These are phyloP conservation scores for Oeneis ivallda DNA, from an alignment of 2,888 invertebrate species.

Conservation along the genomic window DNA sequence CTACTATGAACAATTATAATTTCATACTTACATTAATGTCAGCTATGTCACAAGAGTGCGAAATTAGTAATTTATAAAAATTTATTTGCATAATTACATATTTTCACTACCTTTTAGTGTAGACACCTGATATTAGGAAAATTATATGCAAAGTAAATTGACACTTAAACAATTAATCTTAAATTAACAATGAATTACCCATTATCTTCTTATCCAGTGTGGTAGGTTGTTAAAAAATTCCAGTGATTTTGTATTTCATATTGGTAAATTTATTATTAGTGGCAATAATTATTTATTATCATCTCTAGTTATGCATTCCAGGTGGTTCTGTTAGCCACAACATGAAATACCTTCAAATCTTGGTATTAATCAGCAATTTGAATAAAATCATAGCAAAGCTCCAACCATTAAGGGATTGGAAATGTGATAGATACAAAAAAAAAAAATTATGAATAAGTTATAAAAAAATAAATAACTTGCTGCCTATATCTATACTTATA, in stretches of 20 bases:
- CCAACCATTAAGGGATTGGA: conserved; percentile 1
- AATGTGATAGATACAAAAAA: neutral
- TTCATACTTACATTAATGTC: neutral
- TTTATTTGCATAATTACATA: too few species aligned
- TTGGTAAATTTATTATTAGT: conserved; percentile 51
- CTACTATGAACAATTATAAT: conserved; percentile 22
- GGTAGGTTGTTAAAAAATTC: conserved; percentile 47
- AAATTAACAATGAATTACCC: conserved; percentile 1
- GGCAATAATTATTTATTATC: conserved; percentile 31
- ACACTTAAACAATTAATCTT: neutral
- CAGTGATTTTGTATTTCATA: conserved; percentile 60
- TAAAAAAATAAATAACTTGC: neutral
- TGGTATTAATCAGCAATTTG: conserved; percentile 41
- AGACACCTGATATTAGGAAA: conserved; percentile 7
- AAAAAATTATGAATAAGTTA: conserved; percentile 7
- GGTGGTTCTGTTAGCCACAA: conserved; percentile 53
- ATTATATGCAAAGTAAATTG: neutral
- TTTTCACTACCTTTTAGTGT: conserved; percentile 3
- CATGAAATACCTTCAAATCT: conserved; percentile 42
- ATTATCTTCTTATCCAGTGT: conserved; percentile 28
- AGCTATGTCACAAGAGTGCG: neutral
- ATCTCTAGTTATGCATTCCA: conserved; percentile 64
- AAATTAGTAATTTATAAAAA: neutral
- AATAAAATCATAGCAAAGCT: neutral
- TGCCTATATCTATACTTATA: too few species aligned